These are phyloP conservation scores for Polymixis flavicincta DNA, from an alignment of 2,888 invertebrate species.

Conservation along the genomic window DNA sequence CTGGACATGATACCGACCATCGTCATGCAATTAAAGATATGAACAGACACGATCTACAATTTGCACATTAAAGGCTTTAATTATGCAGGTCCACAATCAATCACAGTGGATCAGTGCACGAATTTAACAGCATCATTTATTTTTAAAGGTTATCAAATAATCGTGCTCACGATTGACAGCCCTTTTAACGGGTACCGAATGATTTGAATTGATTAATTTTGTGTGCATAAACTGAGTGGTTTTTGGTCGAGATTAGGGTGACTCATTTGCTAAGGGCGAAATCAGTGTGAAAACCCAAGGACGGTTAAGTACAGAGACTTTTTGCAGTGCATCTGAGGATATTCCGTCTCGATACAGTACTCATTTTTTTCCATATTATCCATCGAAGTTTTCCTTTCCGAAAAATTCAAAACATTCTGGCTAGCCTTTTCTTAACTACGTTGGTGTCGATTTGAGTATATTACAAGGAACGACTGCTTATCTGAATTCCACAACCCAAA, in stretches of 20 bases:
- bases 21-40: conserved; percentile 2
- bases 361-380: neutral
- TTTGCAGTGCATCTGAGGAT: neutral
- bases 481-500: too few relatives aligned
- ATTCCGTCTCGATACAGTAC: neutral
- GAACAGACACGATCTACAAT: conserved; percentile 8
- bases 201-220: conserved; percentile 12
- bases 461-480: too few relatives aligned
- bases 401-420: neutral
- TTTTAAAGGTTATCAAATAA: conserved; percentile 22
- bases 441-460: neutral
- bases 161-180: conserved; percentile 37
- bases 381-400: neutral
- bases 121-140: conserved; percentile 42
- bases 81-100: conserved; percentile 35
- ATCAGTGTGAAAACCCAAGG: neutral
- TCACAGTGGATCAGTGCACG: conserved; percentile 34
- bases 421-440: neutral
- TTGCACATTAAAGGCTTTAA: conserved; percentile 40
- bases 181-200: conserved; percentile 19
- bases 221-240: neutral
- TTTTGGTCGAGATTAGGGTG: neutral
- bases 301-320: neutral
- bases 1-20: neutral
- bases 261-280: conserved; percentile 8